Conservation (phyloP, 2,888 invertebrate genomes). For the Stenolophus ochropezus region DNA sequence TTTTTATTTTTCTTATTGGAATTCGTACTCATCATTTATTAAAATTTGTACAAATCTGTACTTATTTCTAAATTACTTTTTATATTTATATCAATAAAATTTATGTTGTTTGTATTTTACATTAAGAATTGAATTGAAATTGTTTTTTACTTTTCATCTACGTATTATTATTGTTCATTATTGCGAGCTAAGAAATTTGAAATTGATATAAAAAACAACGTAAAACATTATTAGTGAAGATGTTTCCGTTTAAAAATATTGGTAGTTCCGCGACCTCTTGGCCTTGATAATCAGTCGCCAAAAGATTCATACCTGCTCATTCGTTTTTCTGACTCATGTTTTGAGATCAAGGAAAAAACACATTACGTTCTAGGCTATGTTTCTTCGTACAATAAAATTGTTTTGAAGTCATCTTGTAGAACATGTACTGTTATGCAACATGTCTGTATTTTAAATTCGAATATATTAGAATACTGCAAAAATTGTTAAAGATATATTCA, state of each 20-base stretch:
- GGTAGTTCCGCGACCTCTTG: constrained; percentile 11
- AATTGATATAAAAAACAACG: not conserved
- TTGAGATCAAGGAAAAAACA: constrained; percentile 40
- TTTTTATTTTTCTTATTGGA: too few relatives aligned
- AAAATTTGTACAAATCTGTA: too few relatives aligned
- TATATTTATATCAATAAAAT: too few relatives aligned
- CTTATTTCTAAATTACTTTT: too few relatives aligned
- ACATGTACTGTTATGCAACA: constrained; percentile 7
- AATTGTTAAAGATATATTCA: not conserved
- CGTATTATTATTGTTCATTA: not conserved
- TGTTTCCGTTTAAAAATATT: not conserved
- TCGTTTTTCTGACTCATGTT: constrained; percentile 48
- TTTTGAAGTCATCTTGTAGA: not conserved
- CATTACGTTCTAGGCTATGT: constrained; percentile 1
- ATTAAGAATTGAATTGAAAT: too few relatives aligned
- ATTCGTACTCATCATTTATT: too few relatives aligned
- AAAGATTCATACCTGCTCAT: constrained; percentile 39
- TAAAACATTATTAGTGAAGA: not conserved
- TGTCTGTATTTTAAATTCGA: not conserved
- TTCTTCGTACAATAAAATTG: not conserved
- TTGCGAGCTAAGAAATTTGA: not conserved
- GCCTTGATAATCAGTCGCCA: constrained; percentile 50
- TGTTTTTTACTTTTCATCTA: not conserved
- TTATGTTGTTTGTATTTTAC: too few relatives aligned
- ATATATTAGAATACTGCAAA: not conserved